A percentile compares a stretch with the other conserved stretches of the same genome.
Conservation (phyloP, 2,113 vertebrate genomes). For the Ochotona curzoniae region DNA sequence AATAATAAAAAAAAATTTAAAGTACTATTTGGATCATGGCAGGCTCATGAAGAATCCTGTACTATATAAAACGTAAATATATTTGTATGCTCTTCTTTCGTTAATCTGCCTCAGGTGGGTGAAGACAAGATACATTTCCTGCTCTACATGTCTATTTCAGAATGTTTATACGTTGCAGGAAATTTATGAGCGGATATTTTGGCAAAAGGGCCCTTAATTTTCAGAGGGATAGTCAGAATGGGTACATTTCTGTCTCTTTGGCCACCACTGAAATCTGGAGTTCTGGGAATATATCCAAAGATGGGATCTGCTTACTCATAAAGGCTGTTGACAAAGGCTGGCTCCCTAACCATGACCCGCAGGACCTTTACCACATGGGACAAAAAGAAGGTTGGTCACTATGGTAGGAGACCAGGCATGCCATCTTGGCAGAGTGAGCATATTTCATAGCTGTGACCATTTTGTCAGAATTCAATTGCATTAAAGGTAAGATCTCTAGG, state of each 20-base stretch:
- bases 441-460: not conserved
- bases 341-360: not conserved
- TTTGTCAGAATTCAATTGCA: not conserved
- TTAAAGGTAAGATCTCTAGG: not conserved
- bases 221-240: not conserved
- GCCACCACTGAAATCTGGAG: not conserved
- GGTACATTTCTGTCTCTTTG: not conserved
- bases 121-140: not conserved
- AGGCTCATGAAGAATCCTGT: not conserved
- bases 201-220: not conserved
- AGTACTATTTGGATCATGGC: not conserved
- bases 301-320: not conserved
- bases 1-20: too few species aligned
- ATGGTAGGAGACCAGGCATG: not conserved
- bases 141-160: not conserved
- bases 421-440: not conserved
- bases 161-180: not conserved
- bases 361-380: not conserved
- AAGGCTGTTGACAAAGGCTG: not conserved
- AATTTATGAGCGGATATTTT: conserved; percentile 30
- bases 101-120: not conserved
- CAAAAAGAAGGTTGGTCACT: not conserved
- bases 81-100: not conserved
- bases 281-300: not conserved
- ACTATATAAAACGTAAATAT: not conserved